A percentile compares a stretch with the other conserved stretches of the same genome.
phyloP scores from a whole-genome alignment of 2,113 vertebrate species.

The Cyprinodon tularosa region DNA sequence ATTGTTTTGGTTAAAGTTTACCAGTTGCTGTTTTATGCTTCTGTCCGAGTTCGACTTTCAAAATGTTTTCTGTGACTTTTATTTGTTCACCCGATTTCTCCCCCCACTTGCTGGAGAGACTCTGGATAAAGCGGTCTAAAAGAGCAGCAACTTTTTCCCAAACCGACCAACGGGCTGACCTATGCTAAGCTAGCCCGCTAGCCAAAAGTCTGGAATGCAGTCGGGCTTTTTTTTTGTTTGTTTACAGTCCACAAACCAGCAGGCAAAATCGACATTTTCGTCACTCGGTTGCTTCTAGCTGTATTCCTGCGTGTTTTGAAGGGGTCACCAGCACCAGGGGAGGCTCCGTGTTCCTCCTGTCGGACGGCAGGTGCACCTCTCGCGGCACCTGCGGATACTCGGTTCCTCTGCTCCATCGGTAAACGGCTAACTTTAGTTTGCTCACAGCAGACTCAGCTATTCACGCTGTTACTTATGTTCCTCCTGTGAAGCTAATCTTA shows the following conservation, averaged over 20 bases:
- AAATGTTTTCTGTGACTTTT: constrained; percentile 14
- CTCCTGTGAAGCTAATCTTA: neutral
- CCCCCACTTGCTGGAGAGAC: neutral
- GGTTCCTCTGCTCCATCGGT: constrained; percentile 34
- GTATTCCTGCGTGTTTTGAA: neutral
- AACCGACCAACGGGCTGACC: constrained; percentile 47
- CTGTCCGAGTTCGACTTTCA: neutral
- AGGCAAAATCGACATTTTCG: neutral
- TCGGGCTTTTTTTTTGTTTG: constrained; percentile 4
- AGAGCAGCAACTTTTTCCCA: constrained; percentile 53
- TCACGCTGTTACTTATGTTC: neutral
- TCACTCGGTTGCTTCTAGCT: neutral
- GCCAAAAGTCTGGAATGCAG: constrained; percentile 38
- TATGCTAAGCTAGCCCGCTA: constrained; percentile 72
- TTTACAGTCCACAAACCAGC: constrained; percentile 25
- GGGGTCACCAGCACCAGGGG: constrained; percentile 1
- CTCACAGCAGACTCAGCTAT: neutral
- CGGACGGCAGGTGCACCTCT: constrained; percentile 74
- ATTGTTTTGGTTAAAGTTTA: constrained; percentile 63
- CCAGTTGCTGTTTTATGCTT: constrained; percentile 20
- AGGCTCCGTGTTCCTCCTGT: neutral
- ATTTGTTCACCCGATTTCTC: neutral
- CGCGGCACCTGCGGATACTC: constrained; percentile 70
- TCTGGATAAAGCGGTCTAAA: constrained; percentile 39
- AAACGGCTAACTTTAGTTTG: constrained; percentile 57